Percentiles rank a stretch among this genome's conserved stretches.
phyloP scores from a whole-genome alignment of 2,888 invertebrate species.

The Agrochola macilenta region DNA sequence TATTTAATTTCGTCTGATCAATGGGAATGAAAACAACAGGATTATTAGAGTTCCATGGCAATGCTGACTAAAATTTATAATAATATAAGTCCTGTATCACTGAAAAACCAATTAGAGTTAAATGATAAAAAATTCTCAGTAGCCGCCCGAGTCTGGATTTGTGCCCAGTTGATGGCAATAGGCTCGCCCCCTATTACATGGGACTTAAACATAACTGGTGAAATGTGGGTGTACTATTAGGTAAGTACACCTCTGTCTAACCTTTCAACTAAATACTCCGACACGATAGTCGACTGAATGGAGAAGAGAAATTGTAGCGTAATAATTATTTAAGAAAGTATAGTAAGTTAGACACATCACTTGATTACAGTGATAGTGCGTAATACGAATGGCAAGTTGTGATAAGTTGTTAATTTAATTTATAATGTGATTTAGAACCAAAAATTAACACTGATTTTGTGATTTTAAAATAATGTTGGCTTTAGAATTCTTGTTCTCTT shows the following conservation, averaged over 20 bases:
- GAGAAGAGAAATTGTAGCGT: slow-evolving; percentile 9
- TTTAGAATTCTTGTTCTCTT: slow-evolving; percentile 39
- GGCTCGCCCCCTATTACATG: background rate
- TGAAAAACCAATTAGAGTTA: background rate
- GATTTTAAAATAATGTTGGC: slow-evolving; percentile 43
- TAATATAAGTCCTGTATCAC: too few relatives aligned
- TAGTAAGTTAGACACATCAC: slow-evolving; percentile 13
- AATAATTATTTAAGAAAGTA: slow-evolving; percentile 3
- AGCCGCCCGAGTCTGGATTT: background rate
- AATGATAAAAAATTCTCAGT: background rate
- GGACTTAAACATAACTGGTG: background rate
- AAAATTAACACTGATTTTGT: slow-evolving; percentile 55
- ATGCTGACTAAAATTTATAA: background rate
- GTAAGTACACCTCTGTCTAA: background rate
- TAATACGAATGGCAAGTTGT: slow-evolving; percentile 47
- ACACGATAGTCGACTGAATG: slow-evolving; percentile 9
- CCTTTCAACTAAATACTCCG: background rate
- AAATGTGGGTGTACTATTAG: background rate
- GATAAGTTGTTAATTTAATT: slow-evolving; percentile 50
- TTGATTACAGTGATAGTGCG: slow-evolving; percentile 9
- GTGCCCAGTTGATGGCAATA: background rate
- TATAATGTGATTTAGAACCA: slow-evolving; percentile 62
- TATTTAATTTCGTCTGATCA: background rate
- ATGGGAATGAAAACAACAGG: background rate
- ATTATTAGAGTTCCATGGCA: background rate